Evolutionary conservation across 1,140 invertebrate species (phyloP).

Genomic region (Diuraphis noxia): DNA sequence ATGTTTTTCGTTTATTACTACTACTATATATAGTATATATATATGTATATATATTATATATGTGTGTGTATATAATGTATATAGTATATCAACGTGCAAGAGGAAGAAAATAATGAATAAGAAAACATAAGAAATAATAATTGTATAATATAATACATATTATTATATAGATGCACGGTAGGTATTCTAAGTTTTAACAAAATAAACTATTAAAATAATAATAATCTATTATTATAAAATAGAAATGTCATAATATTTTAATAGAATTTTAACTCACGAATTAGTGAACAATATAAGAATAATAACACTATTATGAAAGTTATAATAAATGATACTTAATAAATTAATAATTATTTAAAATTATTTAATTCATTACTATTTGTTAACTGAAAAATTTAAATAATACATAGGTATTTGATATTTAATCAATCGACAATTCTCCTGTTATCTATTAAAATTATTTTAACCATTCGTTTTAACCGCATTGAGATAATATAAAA

Average conservation of each 20-base stretch:
- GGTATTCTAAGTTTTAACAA: not conserved
- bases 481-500: not conserved
- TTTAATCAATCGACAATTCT: not conserved
- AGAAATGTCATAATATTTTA: not conserved
- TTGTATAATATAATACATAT: not conserved
- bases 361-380: not conserved
- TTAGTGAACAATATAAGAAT: not conserved
- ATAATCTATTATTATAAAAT: not conserved
- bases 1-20: not conserved
- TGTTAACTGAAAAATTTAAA: not conserved
- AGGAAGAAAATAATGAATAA: not conserved
- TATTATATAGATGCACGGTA: not conserved
- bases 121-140: too few species aligned
- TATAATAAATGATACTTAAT: not conserved
- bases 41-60: too few species aligned
- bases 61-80: too few species aligned
- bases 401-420: not conserved
- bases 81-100: not conserved
- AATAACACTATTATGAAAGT: not conserved
- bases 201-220: too few species aligned
- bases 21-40: too few species aligned
- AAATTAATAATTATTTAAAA: not conserved
- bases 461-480: not conserved
- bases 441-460: not conserved
- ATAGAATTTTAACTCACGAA: not conserved